Conservation (phyloP, 2,888 invertebrate genomes). For the Dicyrtomina minuta region DNA sequence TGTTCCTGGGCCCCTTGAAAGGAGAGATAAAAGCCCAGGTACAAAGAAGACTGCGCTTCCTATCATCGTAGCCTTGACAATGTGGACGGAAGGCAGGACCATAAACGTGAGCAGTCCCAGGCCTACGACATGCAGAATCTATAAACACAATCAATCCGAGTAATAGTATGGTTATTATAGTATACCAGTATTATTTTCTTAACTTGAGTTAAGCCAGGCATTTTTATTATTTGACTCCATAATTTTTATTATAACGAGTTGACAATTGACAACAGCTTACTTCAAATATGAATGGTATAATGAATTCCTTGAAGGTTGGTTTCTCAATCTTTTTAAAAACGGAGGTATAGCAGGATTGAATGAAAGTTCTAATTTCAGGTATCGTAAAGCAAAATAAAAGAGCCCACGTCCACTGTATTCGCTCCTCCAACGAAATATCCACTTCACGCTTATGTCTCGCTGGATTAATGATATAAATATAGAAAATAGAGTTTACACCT, state of each 20-base stretch:
- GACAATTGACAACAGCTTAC: too few relatives aligned
- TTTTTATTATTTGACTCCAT: too few relatives aligned
- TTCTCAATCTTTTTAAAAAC: conserved; percentile 53
- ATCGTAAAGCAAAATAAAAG: conserved; percentile 54
- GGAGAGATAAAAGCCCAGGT: conserved; percentile 57
- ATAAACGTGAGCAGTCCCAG: conserved; percentile 59
- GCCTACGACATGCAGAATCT: conserved; percentile 59
- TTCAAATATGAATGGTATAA: conserved; percentile 46
- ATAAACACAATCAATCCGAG: too few relatives aligned
- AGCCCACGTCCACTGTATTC: conserved; percentile 55
- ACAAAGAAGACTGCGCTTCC: conserved; percentile 59
- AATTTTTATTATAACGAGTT: too few relatives aligned
- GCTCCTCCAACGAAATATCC: conserved; percentile 48
- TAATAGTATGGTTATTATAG: conserved; percentile 28
- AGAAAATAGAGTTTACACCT: too few relatives aligned
- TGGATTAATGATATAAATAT: too few relatives aligned
- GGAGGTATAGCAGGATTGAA: conserved; percentile 53
- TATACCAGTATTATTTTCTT: too few relatives aligned
- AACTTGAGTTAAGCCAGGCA: too few relatives aligned
- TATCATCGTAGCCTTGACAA: conserved; percentile 59
- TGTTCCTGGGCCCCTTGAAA: conserved; percentile 44
- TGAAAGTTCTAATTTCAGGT: conserved; percentile 54
- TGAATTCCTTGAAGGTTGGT: conserved; percentile 41
- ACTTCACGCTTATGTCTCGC: conserved; percentile 39
- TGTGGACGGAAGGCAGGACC: conserved; percentile 59